Percentiles rank a stretch among this genome's conserved stretches.
Conservation (phyloP, 2,888 invertebrate genomes). For the Coelogynopora nodosa region DNA sequence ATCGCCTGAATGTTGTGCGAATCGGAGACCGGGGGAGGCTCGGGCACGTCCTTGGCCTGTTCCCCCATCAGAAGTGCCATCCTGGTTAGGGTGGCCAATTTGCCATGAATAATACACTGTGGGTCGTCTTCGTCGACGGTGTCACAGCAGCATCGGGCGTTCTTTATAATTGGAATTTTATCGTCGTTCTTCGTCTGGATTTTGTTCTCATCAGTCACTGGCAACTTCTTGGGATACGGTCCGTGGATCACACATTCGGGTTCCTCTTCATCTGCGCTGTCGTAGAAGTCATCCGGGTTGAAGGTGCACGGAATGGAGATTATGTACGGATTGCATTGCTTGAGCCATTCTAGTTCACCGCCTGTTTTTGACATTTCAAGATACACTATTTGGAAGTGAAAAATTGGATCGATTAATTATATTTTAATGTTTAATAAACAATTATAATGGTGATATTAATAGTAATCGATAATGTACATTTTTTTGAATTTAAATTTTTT, state of each 20-base stretch:
- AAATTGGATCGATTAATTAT: too few species aligned
- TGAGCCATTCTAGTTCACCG: neutral
- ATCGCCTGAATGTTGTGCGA: neutral
- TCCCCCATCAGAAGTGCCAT: neutral
- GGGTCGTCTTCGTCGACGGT: neutral
- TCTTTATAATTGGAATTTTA: neutral
- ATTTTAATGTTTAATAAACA: too few species aligned
- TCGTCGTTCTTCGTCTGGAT: neutral
- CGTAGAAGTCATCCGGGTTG: neutral
- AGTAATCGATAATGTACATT: too few species aligned
- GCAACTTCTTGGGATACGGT: neutral
- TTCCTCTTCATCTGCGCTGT: conserved; percentile 17
- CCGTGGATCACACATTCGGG: neutral
- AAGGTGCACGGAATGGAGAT: neutral
- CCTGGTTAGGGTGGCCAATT: neutral
- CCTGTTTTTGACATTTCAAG: neutral
- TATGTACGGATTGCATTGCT: neutral
- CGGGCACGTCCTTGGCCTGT: neutral
- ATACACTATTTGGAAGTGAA: too few species aligned
- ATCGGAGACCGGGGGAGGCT: neutral
- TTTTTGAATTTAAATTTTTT: too few species aligned
- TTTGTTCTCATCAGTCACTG: neutral
- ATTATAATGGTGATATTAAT: too few species aligned
- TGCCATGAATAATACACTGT: neutral
- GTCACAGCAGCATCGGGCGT: neutral